These are phyloP conservation scores for Peromyscus nudipes DNA, from an alignment of 2,797 vertebrate genomes.

Conservation along the genomic window DNA sequence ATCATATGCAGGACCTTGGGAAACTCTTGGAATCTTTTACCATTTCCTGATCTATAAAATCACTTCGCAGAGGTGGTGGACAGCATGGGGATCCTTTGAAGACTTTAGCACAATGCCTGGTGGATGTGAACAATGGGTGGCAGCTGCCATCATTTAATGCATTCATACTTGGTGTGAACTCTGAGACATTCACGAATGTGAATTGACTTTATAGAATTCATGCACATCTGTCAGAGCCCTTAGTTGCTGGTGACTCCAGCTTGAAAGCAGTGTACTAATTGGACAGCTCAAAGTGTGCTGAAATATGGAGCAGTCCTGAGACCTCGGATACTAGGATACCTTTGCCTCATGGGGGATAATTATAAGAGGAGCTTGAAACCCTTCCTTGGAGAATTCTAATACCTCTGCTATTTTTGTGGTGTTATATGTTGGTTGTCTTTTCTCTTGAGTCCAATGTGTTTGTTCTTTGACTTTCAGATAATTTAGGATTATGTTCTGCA, in stretches of 20 bases:
- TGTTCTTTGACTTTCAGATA: background rate
- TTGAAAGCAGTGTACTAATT: background rate
- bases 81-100: background rate
- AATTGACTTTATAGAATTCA: background rate
- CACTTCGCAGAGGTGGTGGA: background rate
- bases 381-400: conserved; percentile 15
- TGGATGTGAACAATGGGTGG: background rate
- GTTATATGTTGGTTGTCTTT: background rate
- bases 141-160: background rate
- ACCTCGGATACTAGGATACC: background rate
- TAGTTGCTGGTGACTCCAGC: background rate
- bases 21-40: background rate
- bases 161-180: background rate
- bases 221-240: background rate
- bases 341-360: background rate
- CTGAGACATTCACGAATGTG: background rate
- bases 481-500: conserved; percentile 31
- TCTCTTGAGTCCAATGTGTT: conserved; percentile 31
- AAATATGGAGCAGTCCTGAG: background rate
- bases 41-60: background rate
- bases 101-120: background rate
- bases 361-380: conserved; percentile 7
- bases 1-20: background rate
- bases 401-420: background rate
- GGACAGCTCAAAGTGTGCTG: background rate